Base-by-base conservation (phyloP, 2,113 vertebrate genomes). In the Anarhynchus alexandrinus region DNA sequence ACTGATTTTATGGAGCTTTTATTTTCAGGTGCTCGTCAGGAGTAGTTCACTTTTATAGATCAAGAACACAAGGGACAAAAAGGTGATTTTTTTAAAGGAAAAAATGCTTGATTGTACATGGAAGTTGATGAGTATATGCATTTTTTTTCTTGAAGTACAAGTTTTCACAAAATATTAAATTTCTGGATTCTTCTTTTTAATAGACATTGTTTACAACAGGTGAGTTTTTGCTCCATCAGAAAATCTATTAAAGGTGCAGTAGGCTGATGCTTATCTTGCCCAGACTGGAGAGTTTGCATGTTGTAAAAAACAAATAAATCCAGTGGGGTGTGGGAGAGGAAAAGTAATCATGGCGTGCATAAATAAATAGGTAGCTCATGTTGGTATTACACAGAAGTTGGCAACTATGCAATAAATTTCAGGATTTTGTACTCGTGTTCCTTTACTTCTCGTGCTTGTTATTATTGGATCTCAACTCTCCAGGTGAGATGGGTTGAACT, bases 201-300 rank as follows among this genome's bases (percentile, higher is more conserved):
- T 55, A 97, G 94, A 27, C 82, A 88, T 82, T 97, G 26, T 98
- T 97, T 92, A 65, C 61, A 66, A 96, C 91, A 25, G 93, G 91
- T 52, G 93, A 98, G 55, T 96, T 87, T 98, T 97, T 84, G 71
- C 87, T 71, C 43, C 82, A 43, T 95, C 96, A 47, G 96, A 98
- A 93, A 96, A 98, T 74, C 79, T 97, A 19, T 54, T 97, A 85
- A 97, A 97, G 94, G 78, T 96, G 74, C 23, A 20, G 49, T 42
- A 36, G 18, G 25, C 5, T 14, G 70, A 54, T 17, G 7, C 9
- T 77, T 34, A 25, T 5, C 23, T n/a, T 67, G 9, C 26, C 27
- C 25, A 67, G n/a, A 19, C 5, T 29, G 15, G 12, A 83, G 11
- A 25, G 5, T 32, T 52, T 73, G 11, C 6, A 30, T 9, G 9